A percentile compares a stretch with the other conserved stretches of the same genome.
Evolutionary conservation across 2,888 invertebrate species (phyloP).

Genomic region (Clistopyga incitator): DNA sequence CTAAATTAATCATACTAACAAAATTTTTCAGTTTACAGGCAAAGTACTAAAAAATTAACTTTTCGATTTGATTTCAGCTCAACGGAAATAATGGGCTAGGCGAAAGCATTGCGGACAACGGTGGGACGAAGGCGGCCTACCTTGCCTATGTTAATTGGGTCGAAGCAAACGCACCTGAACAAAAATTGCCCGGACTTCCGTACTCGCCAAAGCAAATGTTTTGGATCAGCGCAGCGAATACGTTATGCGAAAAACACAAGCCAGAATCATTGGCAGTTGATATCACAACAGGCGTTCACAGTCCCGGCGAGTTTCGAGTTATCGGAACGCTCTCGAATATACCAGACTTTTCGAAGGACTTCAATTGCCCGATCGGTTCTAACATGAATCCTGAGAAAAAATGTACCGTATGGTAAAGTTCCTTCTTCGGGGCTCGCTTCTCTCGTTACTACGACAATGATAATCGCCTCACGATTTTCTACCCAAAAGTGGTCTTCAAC

Average conservation of each 20-base stretch:
- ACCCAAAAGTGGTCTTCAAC: not conserved
- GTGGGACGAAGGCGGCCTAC: conserved; percentile 96
- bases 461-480: conserved; percentile 22
- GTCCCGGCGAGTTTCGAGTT: conserved; percentile 88
- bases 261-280: conserved; percentile 91
- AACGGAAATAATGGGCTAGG: conserved; percentile 97
- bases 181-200: conserved; percentile 89
- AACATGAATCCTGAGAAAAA: conserved; percentile 88
- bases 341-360: conserved; percentile 87
- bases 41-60: no score
- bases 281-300: conserved; percentile 93
- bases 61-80: conserved; percentile 86
- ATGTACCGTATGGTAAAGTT: conserved; percentile 87
- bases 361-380: conserved; percentile 86
- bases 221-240: conserved; percentile 87
- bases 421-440: not conserved
- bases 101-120: conserved; percentile 98
- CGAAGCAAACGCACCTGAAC: conserved; percentile 88
- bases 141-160: conserved; percentile 92
- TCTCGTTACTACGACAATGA: not conserved
- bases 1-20: no score
- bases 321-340: conserved; percentile 88
- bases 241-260: conserved; percentile 87
- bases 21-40: not conserved
- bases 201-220: conserved; percentile 89